Percentiles rank a stretch among this genome's conserved stretches.
phyloP scores from a whole-genome alignment of 2,888 invertebrate species.

The Stenurella melanura region DNA sequence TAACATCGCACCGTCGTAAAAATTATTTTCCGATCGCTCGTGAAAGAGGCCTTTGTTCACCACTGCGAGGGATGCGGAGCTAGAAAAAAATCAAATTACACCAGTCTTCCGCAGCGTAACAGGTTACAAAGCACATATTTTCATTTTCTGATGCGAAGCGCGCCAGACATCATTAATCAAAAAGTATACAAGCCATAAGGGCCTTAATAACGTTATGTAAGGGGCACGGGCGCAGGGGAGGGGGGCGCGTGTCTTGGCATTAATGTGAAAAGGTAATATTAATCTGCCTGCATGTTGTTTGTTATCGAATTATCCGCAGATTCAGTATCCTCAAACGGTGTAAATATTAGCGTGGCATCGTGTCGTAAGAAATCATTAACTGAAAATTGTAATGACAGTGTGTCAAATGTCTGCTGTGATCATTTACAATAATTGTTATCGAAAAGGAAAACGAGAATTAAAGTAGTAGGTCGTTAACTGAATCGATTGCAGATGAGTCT shows the following conservation, averaged over 20 bases:
- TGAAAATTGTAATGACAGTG: too few relatives aligned
- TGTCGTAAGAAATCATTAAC: too few relatives aligned
- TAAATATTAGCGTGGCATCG: too few relatives aligned
- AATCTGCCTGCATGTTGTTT: too few relatives aligned
- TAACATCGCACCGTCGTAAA: not conserved
- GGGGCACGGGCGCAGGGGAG: not conserved
- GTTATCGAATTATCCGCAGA: too few relatives aligned
- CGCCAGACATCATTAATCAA: slow-evolving; percentile 18
- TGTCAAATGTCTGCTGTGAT: too few relatives aligned
- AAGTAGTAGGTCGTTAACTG: too few relatives aligned
- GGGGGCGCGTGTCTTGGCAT: not conserved
- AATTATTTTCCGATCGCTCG: not conserved
- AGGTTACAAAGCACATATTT: slow-evolving; percentile 25
- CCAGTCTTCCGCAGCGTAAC: slow-evolving; percentile 1
- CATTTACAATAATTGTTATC: too few relatives aligned
- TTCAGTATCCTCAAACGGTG: too few relatives aligned
- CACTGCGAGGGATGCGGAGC: not conserved
- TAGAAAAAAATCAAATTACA: not conserved
- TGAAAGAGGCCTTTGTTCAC: not conserved
- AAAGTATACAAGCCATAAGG: slow-evolving; percentile 19
- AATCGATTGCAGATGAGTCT: too few relatives aligned
- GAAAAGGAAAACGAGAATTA: too few relatives aligned
- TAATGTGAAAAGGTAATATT: too few relatives aligned
- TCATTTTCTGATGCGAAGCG: slow-evolving; percentile 13
- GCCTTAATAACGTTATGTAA: slow-evolving; percentile 1